A percentile compares a stretch with the other conserved stretches of the same genome.
Conservation (phyloP, 2,797 vertebrate genomes). For the Carduelis carduelis region DNA sequence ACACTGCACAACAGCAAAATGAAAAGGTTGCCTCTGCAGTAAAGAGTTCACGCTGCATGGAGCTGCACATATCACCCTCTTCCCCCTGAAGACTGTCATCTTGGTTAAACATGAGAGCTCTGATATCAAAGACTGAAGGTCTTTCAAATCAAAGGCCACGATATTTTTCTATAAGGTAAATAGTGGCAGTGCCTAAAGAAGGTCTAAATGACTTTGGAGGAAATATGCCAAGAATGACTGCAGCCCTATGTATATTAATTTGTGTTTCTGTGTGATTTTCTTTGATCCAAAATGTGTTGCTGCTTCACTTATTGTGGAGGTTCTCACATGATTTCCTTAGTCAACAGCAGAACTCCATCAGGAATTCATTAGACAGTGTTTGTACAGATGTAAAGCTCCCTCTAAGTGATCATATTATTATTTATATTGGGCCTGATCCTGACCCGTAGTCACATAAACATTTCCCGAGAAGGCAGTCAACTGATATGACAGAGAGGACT, state of each 20-base stretch:
- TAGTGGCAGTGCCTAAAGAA: not conserved
- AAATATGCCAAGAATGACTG: slow-evolving; percentile 19
- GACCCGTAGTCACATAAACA: not conserved
- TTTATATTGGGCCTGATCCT: slow-evolving; percentile 41
- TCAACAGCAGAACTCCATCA: slow-evolving; percentile 54
- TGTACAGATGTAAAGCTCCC: slow-evolving; percentile 54
- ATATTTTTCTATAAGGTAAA: not conserved
- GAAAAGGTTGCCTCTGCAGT: not conserved
- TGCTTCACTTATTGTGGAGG: slow-evolving; percentile 16
- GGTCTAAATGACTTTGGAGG: not conserved
- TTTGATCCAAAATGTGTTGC: slow-evolving; percentile 41
- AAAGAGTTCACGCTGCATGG: not conserved
- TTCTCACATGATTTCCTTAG: slow-evolving; percentile 34
- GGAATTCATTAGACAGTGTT: slow-evolving; percentile 59
- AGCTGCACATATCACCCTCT: not conserved
- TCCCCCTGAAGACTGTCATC: not conserved
- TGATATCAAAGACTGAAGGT: slow-evolving; percentile 1
- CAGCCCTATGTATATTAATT: not conserved
- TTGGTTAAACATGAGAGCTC: not conserved
- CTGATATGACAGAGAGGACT: not conserved
- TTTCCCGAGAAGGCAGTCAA: not conserved
- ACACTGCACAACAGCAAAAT: not conserved
- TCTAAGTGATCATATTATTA: slow-evolving; percentile 47
- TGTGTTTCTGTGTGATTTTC: slow-evolving; percentile 13
- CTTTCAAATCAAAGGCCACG: not conserved